phyloP scores from a whole-genome alignment of 2,113 vertebrate genomes.

The Tragelaphus scriptus region DNA sequence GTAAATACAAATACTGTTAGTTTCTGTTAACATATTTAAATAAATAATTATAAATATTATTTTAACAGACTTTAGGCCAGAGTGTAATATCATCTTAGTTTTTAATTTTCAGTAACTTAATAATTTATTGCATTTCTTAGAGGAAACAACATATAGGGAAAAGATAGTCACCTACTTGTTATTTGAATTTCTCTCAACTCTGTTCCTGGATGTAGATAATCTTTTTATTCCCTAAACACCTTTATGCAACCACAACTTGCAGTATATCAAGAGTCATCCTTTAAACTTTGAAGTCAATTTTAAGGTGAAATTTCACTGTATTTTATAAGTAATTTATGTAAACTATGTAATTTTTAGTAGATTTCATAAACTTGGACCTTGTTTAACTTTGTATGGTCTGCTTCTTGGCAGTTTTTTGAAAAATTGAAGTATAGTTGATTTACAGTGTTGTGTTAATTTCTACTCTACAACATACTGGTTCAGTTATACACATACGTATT shows the following conservation, averaged over 20 bases:
- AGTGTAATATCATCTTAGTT: not conserved
- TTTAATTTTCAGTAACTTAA: not conserved
- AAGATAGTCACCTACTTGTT: not conserved
- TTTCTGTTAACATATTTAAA: conserved; percentile 33
- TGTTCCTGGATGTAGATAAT: not conserved
- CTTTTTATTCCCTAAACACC: not conserved
- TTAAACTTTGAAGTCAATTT: not conserved
- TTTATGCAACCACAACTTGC: not conserved
- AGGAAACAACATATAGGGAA: not conserved
- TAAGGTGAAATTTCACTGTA: not conserved
- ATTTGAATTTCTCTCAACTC: not conserved
- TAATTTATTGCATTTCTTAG: not conserved
- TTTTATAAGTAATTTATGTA: conserved; percentile 4
- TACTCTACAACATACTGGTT: not conserved
- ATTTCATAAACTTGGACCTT: not conserved
- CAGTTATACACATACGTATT: not conserved
- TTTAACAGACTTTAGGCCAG: not conserved
- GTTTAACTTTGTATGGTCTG: not conserved
- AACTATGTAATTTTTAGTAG: not conserved
- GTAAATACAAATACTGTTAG: not conserved
- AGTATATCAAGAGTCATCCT: not conserved
- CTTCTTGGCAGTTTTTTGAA: not conserved
- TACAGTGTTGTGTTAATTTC: not conserved
- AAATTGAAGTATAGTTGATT: not conserved
- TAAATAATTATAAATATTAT: conserved; percentile 13